Evolutionary conservation across 2,888 invertebrate genomes (phyloP), one percentile per base, ranked within the genome.

Genomic region (Oscheius sp.): DNA sequence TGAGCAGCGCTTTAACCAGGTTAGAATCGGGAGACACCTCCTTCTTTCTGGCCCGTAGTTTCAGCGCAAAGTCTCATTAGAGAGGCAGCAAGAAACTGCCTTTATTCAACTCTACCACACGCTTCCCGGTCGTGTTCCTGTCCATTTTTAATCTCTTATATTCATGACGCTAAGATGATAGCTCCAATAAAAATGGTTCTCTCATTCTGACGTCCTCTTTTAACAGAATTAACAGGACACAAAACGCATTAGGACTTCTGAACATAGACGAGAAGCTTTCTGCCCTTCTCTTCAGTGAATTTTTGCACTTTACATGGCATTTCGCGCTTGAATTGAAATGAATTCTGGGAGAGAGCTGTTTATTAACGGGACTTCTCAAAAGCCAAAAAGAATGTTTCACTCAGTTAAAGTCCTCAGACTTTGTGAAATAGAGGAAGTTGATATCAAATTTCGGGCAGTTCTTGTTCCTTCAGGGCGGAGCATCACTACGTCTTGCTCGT

Each of bases 321-420:
- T 48, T 63, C 33, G 62, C 63, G 63, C 63, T 48, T 63, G 63
- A 63, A 63, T 63, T 47, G 13, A n/a, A 50, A 63, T 63, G 63
- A 63, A 63, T 50, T 63, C 48, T 21, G 33, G 13, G 63, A 13
- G 50, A 63, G 42, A 42, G 42, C 3, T 42, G 4, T 42, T 42
- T 7, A 42, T 42, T 42, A 42, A 42, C 42, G 42, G 7, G 21
- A 21, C 50, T 11, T 29, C 29, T 53, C 53, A 53, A 21, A 21
- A 21, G 53, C 10, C 53, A 11, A 53, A 53, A 53, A 29, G 21
- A 21, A 21, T 21, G 21, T 21, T 21, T 21, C 21, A 21, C n/a
- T 4, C n/a, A 53, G 53, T 53, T 53, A 53, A 53, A 53, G 29
- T 53, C 53, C 53, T 42, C 42, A 42, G 42, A 42, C 53, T 53